Conservation (phyloP, 2,888 invertebrate genomes). For the Cheilosia variabilis region DNA sequence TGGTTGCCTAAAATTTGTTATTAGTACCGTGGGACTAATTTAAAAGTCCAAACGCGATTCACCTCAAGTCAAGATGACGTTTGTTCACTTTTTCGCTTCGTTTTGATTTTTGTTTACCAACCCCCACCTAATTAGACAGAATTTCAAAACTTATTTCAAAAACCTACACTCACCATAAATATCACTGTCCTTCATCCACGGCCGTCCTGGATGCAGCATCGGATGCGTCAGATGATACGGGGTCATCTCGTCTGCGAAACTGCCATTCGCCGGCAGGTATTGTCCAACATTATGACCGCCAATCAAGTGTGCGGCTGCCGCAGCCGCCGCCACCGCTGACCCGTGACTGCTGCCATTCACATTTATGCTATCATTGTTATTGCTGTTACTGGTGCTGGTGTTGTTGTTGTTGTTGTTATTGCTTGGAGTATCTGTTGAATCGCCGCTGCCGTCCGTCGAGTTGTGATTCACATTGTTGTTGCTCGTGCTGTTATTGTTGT, state of each 20-base stretch:
- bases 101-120: too few relatives aligned
- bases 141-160: too few relatives aligned
- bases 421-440: conserved; percentile 75
- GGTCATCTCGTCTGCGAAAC: conserved; percentile 82
- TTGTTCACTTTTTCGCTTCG: too few relatives aligned
- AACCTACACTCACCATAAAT: conserved; percentile 81
- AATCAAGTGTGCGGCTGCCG: conserved; percentile 81
- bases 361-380: conserved; percentile 60
- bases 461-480: conserved; percentile 72
- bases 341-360: conserved; percentile 74
- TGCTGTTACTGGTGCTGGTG: conserved; percentile 19
- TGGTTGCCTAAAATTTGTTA: too few relatives aligned
- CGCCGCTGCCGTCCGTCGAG: conserved; percentile 69
- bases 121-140: too few relatives aligned
- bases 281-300: conserved; percentile 81
- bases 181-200: conserved; percentile 83
- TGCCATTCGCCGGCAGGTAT: conserved; percentile 82
- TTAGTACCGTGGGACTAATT: too few relatives aligned
- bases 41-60: too few relatives aligned
- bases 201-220: conserved; percentile 81
- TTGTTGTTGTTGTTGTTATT: conserved; percentile 68
- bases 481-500: conserved; percentile 67
- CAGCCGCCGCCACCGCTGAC: conserved; percentile 78
- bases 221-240: conserved; percentile 83
- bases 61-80: too few relatives aligned